Percentiles rank a stretch among this genome's conserved stretches.
phyloP scores from a whole-genome alignment of 2,113 vertebrate species.

The Columba janthina region DNA sequence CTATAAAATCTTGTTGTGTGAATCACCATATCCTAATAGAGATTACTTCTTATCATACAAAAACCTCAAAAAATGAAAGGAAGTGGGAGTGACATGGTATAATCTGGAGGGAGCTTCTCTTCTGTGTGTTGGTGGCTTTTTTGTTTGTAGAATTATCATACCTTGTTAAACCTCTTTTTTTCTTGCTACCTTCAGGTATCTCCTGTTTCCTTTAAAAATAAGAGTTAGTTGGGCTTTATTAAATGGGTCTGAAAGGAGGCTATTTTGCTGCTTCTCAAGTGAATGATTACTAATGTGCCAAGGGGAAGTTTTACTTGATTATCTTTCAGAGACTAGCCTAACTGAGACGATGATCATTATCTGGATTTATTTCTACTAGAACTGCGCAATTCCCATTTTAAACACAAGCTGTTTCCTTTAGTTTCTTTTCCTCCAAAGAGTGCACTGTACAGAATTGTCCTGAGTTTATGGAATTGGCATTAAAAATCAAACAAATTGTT shows the following conservation, averaged over 20 bases:
- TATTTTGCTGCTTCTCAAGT: background rate
- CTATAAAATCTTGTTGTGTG: conserved; percentile 1
- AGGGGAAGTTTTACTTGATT: background rate
- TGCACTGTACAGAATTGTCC: background rate
- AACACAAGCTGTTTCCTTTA: background rate
- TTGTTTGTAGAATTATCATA: background rate
- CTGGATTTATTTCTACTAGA: background rate
- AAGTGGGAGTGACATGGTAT: background rate
- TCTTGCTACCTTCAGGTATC: background rate
- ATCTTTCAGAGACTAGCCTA: background rate
- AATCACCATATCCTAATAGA: background rate
- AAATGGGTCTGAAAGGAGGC: background rate
- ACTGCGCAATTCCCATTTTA: background rate
- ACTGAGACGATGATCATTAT: background rate
- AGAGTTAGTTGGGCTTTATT: background rate
- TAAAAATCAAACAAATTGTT: background rate
- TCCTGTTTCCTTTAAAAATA: background rate
- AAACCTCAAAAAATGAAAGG: background rate
- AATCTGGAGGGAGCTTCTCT: background rate
- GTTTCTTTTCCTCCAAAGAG: background rate
- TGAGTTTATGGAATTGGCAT: background rate
- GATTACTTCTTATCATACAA: background rate
- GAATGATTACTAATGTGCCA: background rate
- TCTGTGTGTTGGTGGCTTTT: background rate
- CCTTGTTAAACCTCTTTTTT: background rate